A percentile compares a stretch with the other conserved stretches of the same genome.
phyloP scores from a whole-genome alignment of 2,888 invertebrate genomes.

The Apeira syringaria region DNA sequence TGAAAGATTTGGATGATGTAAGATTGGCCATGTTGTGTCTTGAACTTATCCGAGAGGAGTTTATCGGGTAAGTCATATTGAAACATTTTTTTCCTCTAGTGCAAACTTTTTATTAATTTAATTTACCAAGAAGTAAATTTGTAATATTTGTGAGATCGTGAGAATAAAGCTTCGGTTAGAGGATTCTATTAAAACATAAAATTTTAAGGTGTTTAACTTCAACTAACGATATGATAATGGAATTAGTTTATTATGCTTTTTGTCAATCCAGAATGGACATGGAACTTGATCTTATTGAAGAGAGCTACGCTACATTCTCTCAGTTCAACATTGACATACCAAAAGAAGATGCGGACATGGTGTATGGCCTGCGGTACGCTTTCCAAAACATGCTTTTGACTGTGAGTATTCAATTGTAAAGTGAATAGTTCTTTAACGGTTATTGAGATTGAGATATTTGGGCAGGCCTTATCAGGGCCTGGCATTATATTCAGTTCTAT shows the following conservation, averaged over 20 bases:
- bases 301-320: slow-evolving; percentile 89
- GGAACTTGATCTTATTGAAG: slow-evolving; percentile 89
- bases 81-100: too few relatives aligned
- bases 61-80: slow-evolving; percentile 86
- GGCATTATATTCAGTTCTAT: too few relatives aligned
- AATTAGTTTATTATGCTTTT: slow-evolving; percentile 24
- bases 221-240: too few relatives aligned
- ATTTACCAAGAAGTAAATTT: too few relatives aligned
- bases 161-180: too few relatives aligned
- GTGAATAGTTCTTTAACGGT: too few relatives aligned
- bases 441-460: too few relatives aligned
- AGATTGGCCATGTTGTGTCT: slow-evolving; percentile 92
- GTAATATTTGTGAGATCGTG: too few relatives aligned
- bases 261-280: slow-evolving; percentile 92
- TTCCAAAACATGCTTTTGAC: slow-evolving; percentile 90
- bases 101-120: too few relatives aligned
- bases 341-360: slow-evolving; percentile 91
- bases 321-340: slow-evolving; percentile 87
- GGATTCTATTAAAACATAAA: too few relatives aligned
- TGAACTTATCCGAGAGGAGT: slow-evolving; percentile 89
- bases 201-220: too few relatives aligned
- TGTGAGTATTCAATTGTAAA: slow-evolving; percentile 81
- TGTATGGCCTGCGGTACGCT: slow-evolving; percentile 90
- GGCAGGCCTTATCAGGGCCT: too few relatives aligned
- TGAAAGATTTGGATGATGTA: slow-evolving; percentile 91